A percentile compares a stretch with the other conserved stretches of the same genome.
These are phyloP conservation scores for Sciurus carolinensis DNA, from an alignment of 2,797 vertebrate species.

Conservation along the genomic window DNA sequence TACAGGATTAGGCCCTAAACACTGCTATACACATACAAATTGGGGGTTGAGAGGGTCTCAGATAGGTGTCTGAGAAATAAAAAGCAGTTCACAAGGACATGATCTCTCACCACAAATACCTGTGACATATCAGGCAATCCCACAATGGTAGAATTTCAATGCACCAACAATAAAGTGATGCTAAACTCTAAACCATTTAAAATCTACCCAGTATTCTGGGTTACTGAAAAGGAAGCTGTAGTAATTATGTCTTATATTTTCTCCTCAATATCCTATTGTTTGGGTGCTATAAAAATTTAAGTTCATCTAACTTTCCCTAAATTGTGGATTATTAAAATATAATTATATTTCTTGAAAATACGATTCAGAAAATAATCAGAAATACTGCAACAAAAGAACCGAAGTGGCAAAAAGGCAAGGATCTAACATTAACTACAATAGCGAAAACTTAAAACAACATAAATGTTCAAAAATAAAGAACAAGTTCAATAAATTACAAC, in stretches of 20 bases:
- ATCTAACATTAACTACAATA: conserved; percentile 6
- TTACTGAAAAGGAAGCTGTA: not conserved
- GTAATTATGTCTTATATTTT: not conserved
- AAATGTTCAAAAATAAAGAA: not conserved
- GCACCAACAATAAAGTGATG: not conserved
- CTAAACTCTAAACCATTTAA: not conserved
- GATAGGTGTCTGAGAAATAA: conserved; percentile 9
- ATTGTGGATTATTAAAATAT: conserved; percentile 35
- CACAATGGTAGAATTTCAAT: not conserved
- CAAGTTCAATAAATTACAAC: not conserved
- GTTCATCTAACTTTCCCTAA: not conserved
- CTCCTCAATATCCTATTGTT: not conserved
- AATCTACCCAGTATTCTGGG: not conserved
- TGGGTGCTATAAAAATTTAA: not conserved
- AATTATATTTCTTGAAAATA: not conserved
- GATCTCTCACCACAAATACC: not conserved
- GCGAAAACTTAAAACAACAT: conserved; percentile 2
- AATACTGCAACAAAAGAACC: conserved; percentile 31
- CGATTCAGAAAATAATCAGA: conserved; percentile 40
- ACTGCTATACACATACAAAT: not conserved
- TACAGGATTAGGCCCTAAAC: not conserved
- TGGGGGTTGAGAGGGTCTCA: not conserved
- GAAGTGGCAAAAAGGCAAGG: not conserved
- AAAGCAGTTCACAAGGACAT: not conserved
- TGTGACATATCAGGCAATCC: not conserved